Evolutionary conservation across 2,113 vertebrate species (phyloP), one percentile per base, ranked within the genome.

Genomic region (Acrocephalus kingi): DNA sequence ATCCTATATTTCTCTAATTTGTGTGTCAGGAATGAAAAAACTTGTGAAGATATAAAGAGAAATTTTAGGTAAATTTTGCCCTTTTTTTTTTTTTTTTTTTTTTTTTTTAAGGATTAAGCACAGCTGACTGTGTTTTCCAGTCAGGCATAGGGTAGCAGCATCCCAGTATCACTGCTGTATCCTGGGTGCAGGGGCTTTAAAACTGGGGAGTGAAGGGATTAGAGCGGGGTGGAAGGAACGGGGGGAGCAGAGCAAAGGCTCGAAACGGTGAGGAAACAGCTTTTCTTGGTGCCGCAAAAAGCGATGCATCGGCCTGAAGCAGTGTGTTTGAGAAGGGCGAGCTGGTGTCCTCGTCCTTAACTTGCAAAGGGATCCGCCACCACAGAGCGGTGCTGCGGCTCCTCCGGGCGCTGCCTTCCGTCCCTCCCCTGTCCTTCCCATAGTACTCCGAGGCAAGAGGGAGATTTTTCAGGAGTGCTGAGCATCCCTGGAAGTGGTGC

Each of bases 301-400:
- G 25, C 3, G 9, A 31, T 15, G 64, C 27, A 5, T 6, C 0
- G 3, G 9, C 28, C 14, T 31, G 4, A 6, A 37, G 76, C 8
- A 7, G 35, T 0, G 59, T 25, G 2, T 25, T 66, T 33, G 4
- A 10, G 33, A 28, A 4, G 52, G 51, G 41, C 19, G 9, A 49
- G 30, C 37, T 7, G 21, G 3, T 0, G 2, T 45, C 15, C n/a
- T 11, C 14, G 73, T 6, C 35, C 54, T 13, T 6, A 0, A 1
- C 52, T 3, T 92, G 94, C 87, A 89, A 51, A 4, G 22, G 61
- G 49, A 39, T 5, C 13, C 5, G 1, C 19, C 51, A 2, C 94
- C 95, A 35, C 88, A 17, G 59, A 43, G 94, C 33, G 64, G 89
- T 37, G 96, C 96, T 93, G 95, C 73, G 9, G 85, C 43, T 86